phyloP scores from a whole-genome alignment of 2,888 invertebrate genomes.

The Andrena haemorrhoa region DNA sequence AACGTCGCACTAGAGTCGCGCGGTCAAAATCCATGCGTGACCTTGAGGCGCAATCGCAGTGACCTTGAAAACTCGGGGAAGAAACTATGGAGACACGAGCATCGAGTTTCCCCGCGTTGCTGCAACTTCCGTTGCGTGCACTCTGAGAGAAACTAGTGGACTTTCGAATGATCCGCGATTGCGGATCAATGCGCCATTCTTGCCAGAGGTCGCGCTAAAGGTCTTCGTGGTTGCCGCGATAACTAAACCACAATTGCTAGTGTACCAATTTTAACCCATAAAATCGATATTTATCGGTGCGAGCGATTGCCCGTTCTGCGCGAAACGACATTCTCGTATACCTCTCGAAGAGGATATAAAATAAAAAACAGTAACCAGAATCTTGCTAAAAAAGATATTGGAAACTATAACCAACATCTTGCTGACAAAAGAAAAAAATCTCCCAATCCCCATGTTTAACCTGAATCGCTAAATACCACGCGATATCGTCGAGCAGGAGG shows the following conservation, averaged over 20 bases:
- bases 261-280: not conserved
- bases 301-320: not conserved
- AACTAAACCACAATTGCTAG: slow-evolving; percentile 6
- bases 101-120: slow-evolving; percentile 22
- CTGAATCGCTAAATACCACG: not conserved
- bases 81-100: slow-evolving; percentile 12
- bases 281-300: not conserved
- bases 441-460: not conserved
- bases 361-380: not conserved
- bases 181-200: slow-evolving; percentile 42
- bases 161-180: slow-evolving; percentile 36
- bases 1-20: not conserved
- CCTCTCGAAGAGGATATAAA: too few relatives aligned
- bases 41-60: slow-evolving; percentile 18
- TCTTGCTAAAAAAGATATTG: too few relatives aligned
- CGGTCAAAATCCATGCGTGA: not conserved
- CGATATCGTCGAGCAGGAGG: not conserved
- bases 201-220: slow-evolving; percentile 53
- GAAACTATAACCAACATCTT: too few relatives aligned
- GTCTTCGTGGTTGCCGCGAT: slow-evolving; percentile 40
- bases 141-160: slow-evolving; percentile 23
- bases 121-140: slow-evolving; percentile 13
- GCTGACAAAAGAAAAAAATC: not conserved
- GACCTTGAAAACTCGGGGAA: slow-evolving; percentile 27
- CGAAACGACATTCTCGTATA: not conserved